A percentile compares a stretch with the other conserved stretches of the same genome.
phyloP scores from a whole-genome alignment of 2,888 invertebrate genomes.

The Agapetus fuscipes region DNA sequence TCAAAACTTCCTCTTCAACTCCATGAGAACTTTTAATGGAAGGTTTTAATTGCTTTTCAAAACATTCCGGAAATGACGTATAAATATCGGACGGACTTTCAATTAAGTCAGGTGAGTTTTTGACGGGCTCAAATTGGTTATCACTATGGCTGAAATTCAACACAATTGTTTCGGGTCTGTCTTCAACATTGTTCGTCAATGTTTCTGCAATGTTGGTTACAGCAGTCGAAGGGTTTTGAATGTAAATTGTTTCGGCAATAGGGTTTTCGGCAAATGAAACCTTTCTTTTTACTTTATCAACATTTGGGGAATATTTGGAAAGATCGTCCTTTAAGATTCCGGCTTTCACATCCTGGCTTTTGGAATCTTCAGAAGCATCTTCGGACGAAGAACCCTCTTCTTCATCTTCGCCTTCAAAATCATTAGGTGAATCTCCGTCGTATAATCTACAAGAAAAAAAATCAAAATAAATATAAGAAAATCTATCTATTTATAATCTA shows the following conservation, averaged over 20 bases:
- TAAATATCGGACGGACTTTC: constrained; percentile 40
- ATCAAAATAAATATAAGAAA: no score
- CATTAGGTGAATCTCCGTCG: constrained; percentile 14
- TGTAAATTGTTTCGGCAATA: neutral
- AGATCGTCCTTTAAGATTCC: constrained; percentile 20
- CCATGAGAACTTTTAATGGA: constrained; percentile 33
- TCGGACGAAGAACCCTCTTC: neutral
- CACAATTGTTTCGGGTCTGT: constrained; percentile 4
- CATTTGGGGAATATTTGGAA: constrained; percentile 5
- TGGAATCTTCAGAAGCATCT: neutral
- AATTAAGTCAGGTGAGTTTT: constrained; percentile 29
- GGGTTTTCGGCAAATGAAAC: constrained; percentile 36
- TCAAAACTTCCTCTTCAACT: constrained; percentile 15
- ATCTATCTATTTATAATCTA: no score
- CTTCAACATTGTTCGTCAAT: neutral
- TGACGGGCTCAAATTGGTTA: constrained; percentile 23
- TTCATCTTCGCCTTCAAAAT: constrained; percentile 7
- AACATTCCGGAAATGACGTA: constrained; percentile 27
- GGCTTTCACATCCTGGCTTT: no score
- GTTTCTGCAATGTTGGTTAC: neutral
- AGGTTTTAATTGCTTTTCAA: constrained; percentile 30
- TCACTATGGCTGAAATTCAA: constrained; percentile 34
- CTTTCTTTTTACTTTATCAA: constrained; percentile 26
- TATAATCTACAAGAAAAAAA: constrained; percentile 1
- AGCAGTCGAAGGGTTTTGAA: no score